Conservation (phyloP, 2,797 vertebrate genomes). For the Luscinia luscinia region DNA sequence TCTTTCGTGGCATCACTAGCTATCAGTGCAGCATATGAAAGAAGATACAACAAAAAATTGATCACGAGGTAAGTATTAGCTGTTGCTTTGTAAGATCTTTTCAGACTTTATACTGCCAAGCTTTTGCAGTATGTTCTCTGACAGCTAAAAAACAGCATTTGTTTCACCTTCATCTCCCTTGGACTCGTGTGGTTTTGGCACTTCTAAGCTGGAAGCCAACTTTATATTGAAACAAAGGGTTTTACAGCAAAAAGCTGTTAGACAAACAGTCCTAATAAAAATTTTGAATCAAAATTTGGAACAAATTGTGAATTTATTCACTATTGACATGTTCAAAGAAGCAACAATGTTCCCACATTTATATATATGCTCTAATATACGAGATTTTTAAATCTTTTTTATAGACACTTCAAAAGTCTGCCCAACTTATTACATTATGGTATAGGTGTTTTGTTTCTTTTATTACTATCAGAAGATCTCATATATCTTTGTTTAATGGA, state of each 20-base stretch:
- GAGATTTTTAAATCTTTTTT: neutral
- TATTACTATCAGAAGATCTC: neutral
- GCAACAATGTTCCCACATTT: neutral
- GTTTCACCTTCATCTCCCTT: neutral
- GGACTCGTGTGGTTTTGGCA: neutral
- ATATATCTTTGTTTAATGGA: neutral
- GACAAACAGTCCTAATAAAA: neutral
- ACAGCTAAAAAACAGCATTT: neutral
- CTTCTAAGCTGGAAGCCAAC: neutral
- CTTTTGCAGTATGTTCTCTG: neutral
- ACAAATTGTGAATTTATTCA: accelerated
- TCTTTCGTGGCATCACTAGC: conserved; percentile 97
- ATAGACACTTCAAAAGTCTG: neutral
- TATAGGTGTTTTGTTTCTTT: neutral
- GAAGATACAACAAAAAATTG: conserved; percentile 95
- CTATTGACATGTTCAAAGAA: neutral
- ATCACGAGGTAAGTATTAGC: conserved; percentile 89
- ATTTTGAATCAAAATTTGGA: neutral
- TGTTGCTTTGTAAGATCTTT: neutral
- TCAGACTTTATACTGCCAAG: neutral
- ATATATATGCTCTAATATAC: neutral
- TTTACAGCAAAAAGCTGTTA: neutral
- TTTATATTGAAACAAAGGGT: neutral
- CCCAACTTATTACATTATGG: neutral
- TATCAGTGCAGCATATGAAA: conserved; percentile 97